These are phyloP conservation scores for Anoplopoma fimbria DNA, from an alignment of 2,113 vertebrate species.

Conservation along the genomic window DNA sequence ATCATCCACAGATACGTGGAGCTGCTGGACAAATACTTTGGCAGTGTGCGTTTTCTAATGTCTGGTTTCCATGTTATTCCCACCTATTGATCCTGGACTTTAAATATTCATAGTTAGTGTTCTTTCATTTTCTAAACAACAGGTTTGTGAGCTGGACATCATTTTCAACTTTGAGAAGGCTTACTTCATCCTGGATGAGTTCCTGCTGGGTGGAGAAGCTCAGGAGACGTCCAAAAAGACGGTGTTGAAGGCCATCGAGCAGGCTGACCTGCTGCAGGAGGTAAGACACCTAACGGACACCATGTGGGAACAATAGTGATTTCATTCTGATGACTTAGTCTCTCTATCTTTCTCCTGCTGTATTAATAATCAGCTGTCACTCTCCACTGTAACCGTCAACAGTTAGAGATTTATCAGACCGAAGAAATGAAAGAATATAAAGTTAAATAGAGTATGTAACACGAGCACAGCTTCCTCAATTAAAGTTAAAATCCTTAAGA, in stretches of 20 bases:
- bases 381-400: not conserved
- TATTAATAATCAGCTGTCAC: not conserved
- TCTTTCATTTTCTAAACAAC: conserved; percentile 5
- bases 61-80: not conserved
- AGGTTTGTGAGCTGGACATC: conserved; percentile 90
- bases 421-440: not conserved
- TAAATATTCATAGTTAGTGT: not conserved
- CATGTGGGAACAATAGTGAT: too few species aligned
- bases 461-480: not conserved
- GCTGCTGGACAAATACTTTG: conserved; percentile 99
- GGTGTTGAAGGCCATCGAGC: conserved; percentile 88
- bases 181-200: conserved; percentile 96
- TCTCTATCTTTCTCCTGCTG: not conserved
- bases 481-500: not conserved
- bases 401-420: conserved; percentile 16
- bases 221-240: conserved; percentile 99
- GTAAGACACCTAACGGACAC: conserved; percentile 80
- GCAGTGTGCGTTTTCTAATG: conserved; percentile 88
- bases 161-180: conserved; percentile 89
- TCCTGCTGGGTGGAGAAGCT: conserved; percentile 96
- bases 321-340: too few species aligned
- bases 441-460: not conserved
- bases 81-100: not conserved
- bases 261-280: conserved; percentile 97
- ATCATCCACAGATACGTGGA: conserved; percentile 99